Evolutionary conservation across 2,797 vertebrate species (phyloP), one percentile per base, ranked within the genome.

Genomic region (Neosalanx taihuensis): DNA sequence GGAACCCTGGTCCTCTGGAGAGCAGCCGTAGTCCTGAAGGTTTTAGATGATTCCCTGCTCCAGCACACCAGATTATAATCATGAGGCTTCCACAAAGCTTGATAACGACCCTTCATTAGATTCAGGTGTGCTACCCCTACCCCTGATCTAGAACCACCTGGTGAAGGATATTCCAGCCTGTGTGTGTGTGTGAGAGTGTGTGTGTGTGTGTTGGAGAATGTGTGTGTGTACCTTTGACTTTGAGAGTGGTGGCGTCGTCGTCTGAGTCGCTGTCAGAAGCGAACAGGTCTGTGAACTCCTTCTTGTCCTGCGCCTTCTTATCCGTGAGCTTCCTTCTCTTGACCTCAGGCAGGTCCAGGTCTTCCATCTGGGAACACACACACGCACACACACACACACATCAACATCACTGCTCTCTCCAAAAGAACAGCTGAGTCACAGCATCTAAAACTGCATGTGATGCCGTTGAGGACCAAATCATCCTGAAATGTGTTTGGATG

Each of bases 211-310:
- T n/a, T 9, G 0, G 10, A 33, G 29, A 33, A 53, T 37, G 53
- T 23, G n/a, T 13, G 31, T 6, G 53, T 6, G 13, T 77, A 96
- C 97, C 94, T 95, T 89, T 93, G 26, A 92, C 57, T 75, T 87
- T 83, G 46, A 94, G 80, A 20, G 89, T 90, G 0, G 58, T 60
- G 0, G 75, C 77, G 9, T 90, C 91, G 6, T 90, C 91, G 0
- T 95, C 95, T 0, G 94, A 94, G n/a, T 93, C 93, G 9, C 92
- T 95, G 81, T 94, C 94, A 56, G 95, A 91, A 29, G 97, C 89
- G 4, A 98, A 99, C 51, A 98, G 94, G n/a, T 93, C 95, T 88
- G 94, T 95, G 82, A 98, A 97, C 73, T 95, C 94, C 79, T 91
- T 94, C 84, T 94, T 95, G 80, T 97, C 96, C 66, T 94, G 92